phyloP scores from a whole-genome alignment of 1,140 invertebrate species.

The Polypedilum vanderplanki region DNA sequence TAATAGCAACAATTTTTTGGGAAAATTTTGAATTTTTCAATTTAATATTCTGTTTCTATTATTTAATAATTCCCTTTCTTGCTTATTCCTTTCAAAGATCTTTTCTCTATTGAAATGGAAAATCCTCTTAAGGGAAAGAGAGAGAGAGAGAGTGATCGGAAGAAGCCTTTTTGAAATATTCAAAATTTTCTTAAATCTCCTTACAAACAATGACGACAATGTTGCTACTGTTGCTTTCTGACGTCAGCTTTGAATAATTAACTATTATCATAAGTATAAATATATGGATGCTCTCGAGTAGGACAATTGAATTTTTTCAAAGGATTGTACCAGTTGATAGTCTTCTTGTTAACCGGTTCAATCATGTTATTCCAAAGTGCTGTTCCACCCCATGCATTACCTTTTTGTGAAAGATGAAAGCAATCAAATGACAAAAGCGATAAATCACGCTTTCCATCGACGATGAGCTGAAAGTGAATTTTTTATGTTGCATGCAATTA shows the following conservation, averaged over 20 bases:
- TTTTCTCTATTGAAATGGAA: too few species aligned
- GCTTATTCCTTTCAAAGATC: too few species aligned
- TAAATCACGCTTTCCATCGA: slow-evolving; percentile 47
- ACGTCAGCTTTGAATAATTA: neutral
- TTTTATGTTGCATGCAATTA: neutral
- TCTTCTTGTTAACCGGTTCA: slow-evolving; percentile 2
- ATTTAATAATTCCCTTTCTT: too few species aligned
- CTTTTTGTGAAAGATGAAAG: slow-evolving; percentile 58
- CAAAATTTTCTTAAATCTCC: neutral
- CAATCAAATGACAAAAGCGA: slow-evolving; percentile 56
- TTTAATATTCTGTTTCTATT: too few species aligned
- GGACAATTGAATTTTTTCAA: slow-evolving; percentile 34
- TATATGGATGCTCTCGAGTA: slow-evolving; percentile 33
- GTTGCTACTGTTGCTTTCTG: too few species aligned
- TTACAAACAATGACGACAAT: neutral
- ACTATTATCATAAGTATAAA: slow-evolving; percentile 33
- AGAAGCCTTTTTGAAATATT: neutral
- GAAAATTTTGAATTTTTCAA: too few species aligned
- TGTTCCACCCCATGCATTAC: slow-evolving; percentile 44
- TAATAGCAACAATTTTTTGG: too few species aligned
- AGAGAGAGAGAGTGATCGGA: neutral
- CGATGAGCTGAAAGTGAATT: slow-evolving; percentile 35
- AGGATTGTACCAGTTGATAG: slow-evolving; percentile 2
- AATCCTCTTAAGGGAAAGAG: neutral
- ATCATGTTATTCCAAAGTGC: slow-evolving; percentile 30